Conservation (phyloP, 2,888 invertebrate genomes). For the Heteromyza rotundicornis region DNA sequence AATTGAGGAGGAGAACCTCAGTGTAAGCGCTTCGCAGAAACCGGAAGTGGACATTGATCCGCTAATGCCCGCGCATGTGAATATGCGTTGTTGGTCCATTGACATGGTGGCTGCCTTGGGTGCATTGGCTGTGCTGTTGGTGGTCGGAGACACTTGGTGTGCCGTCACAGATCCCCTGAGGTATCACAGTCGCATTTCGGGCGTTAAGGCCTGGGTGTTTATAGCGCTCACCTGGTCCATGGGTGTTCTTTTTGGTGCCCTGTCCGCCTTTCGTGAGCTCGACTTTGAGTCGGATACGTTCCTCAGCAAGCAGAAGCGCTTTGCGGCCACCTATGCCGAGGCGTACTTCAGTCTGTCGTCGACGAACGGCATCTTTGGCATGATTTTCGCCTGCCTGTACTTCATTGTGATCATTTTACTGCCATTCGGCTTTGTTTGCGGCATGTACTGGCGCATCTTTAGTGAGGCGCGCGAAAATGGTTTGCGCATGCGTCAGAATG, state of each 20-base stretch:
- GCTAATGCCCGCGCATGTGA: conserved; percentile 10
- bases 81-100: conserved; percentile 58
- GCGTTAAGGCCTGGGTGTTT: conserved; percentile 60
- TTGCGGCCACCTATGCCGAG: conserved; percentile 28
- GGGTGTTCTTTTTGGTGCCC: conserved; percentile 59
- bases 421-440: conserved; percentile 62
- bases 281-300: conserved; percentile 54
- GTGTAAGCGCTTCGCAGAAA: conserved; percentile 5
- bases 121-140: conserved; percentile 59
- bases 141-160: conserved; percentile 67
- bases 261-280: conserved; percentile 59
- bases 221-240: conserved; percentile 62
- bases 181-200: conserved; percentile 65
- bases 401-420: conserved; percentile 61
- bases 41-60: conserved; percentile 30
- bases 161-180: conserved; percentile 69
- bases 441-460: conserved; percentile 63
- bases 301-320: conserved; percentile 46
- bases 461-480: conserved; percentile 62
- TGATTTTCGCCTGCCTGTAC: conserved; percentile 57
- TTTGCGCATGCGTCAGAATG: conserved; percentile 62
- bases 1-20: conserved; percentile 47
- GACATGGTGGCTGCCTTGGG: conserved; percentile 61
- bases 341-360: conserved; percentile 44
- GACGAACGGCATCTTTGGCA: conserved; percentile 51